phyloP scores from a whole-genome alignment of 2,888 invertebrate species.

The Caenorhabditis sinica region DNA sequence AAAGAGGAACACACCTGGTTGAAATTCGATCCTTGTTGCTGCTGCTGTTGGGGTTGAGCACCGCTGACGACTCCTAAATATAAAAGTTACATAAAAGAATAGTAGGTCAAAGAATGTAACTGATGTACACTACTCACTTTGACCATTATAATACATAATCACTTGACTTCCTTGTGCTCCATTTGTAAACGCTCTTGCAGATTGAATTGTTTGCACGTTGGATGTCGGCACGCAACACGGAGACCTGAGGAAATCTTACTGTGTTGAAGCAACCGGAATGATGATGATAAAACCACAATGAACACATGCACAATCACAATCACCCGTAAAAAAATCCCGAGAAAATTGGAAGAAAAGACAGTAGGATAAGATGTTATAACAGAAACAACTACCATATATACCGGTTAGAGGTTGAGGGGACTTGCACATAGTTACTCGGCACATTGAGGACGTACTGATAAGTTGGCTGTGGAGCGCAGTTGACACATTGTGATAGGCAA shows the following conservation, averaged over 20 bases:
- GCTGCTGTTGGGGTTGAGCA: conserved; percentile 31
- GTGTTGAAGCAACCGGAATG: conserved; percentile 32
- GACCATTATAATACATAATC: conserved; percentile 66
- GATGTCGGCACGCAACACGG: conserved; percentile 59
- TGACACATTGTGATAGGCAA: conserved; percentile 68
- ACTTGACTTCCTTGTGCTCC: conserved; percentile 66
- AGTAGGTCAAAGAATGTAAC: background rate
- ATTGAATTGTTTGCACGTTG: conserved; percentile 67
- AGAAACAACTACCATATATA: conserved; percentile 33
- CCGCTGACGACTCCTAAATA: conserved; percentile 55
- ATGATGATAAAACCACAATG: background rate
- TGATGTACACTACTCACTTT: conserved; percentile 47
- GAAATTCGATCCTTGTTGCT: conserved; percentile 52
- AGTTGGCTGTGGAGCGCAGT: conserved; percentile 63
- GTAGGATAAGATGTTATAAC: conserved; percentile 8
- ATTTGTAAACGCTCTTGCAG: conserved; percentile 57
- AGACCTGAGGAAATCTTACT: conserved; percentile 35
- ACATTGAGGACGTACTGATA: conserved; percentile 71
- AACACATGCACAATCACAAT: conserved; percentile 26
- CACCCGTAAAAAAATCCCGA: background rate
- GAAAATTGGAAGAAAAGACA: background rate
- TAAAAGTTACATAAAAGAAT: conserved; percentile 5
- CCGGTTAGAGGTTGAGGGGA: conserved; percentile 52
- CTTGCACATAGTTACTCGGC: conserved; percentile 62
- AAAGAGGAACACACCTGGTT: conserved; percentile 49